Evolutionary conservation across 1,140 invertebrate genomes (phyloP), one percentile per base, ranked within the genome.

Genomic region (Heliothis virescens): DNA sequence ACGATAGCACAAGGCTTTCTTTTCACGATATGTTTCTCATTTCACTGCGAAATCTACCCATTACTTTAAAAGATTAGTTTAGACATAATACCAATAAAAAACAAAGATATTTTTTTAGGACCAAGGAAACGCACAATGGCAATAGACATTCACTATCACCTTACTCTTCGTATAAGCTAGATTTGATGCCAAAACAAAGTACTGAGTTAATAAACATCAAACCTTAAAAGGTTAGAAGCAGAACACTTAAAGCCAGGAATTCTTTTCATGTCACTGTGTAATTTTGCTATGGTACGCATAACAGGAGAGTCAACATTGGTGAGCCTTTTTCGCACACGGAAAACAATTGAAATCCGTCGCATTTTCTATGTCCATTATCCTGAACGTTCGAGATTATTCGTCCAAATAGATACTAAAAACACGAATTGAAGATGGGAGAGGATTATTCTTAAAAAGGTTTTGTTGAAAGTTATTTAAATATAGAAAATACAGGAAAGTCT

Each of bases 131-230:
- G 18, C 18, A 13, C 13, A 29, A 26, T 59, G 11, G 15, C 12
- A 26, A 59, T 26, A n/a, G n/a, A n/a, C n/a, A n/a, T n/a, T n/a
- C 18, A 13, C 34, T 59, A 59, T 59, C 21, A 26, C 18, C 57
- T 34, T 34, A 34, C 5, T 7, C 16, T 18, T 18, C 3, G 3
- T 57, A 26, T 26, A 59, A 59, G 57, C 57, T 59, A 59, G 57
- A 59, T 59, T 59, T 59, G 57, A 59, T 21, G 18, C 57, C 57
- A 29, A 59, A 59, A 59, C 57, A 59, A 59, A 26, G 57, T 59
- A 21, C 21, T 3, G 21, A 26, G 21, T 26, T 18, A 11, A 59
- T 59, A 59, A 59, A 59, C 26, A 59, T 59, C 57, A 59, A 59
- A 18, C 26, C 21, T 9, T 26, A 59, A 59, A 59, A 26, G 57